Evolutionary conservation across 2,113 vertebrate genomes (phyloP), one percentile per base, ranked within the genome.

Genomic region (Perca schrenkii): DNA sequence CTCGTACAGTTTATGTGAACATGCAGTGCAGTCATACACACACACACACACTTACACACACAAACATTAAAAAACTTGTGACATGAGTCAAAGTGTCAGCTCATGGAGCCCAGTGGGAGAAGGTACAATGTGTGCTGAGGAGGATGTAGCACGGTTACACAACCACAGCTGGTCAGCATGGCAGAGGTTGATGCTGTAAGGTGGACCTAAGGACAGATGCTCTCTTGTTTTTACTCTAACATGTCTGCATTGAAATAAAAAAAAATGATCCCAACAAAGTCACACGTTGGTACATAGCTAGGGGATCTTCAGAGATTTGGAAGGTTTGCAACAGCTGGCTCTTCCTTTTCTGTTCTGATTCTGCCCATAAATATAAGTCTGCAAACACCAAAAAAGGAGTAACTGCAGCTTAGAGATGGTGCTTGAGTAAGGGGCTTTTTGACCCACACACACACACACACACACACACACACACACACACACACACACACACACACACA

Each of bases 51-150:
- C 56, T 8, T 12, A 60, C 52, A 69, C 47, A 22, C 47, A 71
- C 50, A 72, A 15, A 36, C 57, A 1, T 25, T 7, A 62, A 72
- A 77, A 68, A 65, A 64, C 43, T 54, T 58, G 73, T 90, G 88
- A 92, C 79, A 82, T 84, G 90, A 93, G 50, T 86, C 75, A 86
- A 80, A 88, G 84, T 88, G 91, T 91, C 91, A 94, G 88, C 74
- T 77, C 57, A 49, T 53, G 78, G 53, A 70, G 82, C 72, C 75
- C 73, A 65, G 79, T 63, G 74, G 68, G 80, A 36, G 64, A 63
- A 80, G 64, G 60, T 54, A 60, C 74, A 60, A 11, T 62, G 82
- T 86, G 85, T 72, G 64, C 69, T 68, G 71, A 79, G 63, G 50
- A 83, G 73, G 75, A 79, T 74, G 62, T 21, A 74, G 79, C 61